Evolutionary conservation across 2,888 invertebrate species (phyloP).

Genomic region (Odontocerum albicorne): DNA sequence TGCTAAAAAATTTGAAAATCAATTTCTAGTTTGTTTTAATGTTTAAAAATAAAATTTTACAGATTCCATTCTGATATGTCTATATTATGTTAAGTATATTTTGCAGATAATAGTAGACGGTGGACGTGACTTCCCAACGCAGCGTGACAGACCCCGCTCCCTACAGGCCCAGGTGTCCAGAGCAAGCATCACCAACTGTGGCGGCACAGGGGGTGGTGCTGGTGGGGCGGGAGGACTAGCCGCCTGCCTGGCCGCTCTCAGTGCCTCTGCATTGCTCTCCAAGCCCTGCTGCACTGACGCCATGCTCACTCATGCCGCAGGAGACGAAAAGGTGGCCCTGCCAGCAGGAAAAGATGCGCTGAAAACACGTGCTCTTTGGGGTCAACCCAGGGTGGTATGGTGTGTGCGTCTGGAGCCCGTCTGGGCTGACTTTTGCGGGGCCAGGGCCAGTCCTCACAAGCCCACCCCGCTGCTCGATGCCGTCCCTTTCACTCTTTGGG

Average conservation of each 20-base stretch:
- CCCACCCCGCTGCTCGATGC: conserved; percentile 83
- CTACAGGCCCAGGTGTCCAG: conserved; percentile 83
- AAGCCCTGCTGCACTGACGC: conserved; percentile 77
- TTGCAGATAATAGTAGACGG: conserved; percentile 77
- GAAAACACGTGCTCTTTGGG: conserved; percentile 66
- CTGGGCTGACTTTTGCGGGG: conserved; percentile 91
- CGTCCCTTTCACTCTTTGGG: conserved; percentile 86
- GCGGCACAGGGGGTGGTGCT: conserved; percentile 39
- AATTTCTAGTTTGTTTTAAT: no score
- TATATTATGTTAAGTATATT: no score
- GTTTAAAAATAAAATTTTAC: no score
- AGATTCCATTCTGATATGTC: no score
- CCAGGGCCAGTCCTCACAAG: conserved; percentile 72
- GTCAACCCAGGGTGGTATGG: conserved; percentile 87
- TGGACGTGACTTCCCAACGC: conserved; percentile 72
- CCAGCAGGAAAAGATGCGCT: conserved; percentile 43
- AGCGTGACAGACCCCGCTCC: conserved; percentile 84
- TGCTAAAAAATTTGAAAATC: no score
- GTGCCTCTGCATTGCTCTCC: conserved; percentile 73
- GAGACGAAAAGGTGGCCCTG: conserved; percentile 21
- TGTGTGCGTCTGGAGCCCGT: conserved; percentile 85
- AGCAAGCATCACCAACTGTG: conserved; percentile 64
- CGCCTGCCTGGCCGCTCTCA: conserved; percentile 26
- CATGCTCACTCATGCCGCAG: conserved; percentile 73
- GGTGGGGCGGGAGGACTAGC: conserved; percentile 29